Evolutionary conservation across 2,888 invertebrate genomes (phyloP), one percentile per base, ranked within the genome.

Genomic region (Himalopsyche kuldschensis): DNA sequence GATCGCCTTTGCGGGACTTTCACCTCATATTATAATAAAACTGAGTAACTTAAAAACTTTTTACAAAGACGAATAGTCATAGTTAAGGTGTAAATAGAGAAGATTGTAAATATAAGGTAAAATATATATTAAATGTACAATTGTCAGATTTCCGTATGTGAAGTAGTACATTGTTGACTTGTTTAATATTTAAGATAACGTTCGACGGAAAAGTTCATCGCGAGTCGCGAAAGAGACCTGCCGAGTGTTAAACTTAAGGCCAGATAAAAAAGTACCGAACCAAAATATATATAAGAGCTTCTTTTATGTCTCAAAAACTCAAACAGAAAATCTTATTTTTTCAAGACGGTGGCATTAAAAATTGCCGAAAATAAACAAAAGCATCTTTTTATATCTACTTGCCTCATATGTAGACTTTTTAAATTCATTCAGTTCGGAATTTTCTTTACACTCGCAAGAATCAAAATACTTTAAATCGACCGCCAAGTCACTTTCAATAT

Each of bases 51-150:
- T 76, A 78, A 77, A 82, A 82, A 84, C 85, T 80, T 85, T 85
- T 85, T 85, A 81, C 85, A 83, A 86, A 84, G 86, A 84, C 86
- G 83, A 79, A 84, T 84, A 86, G 86, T 86, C 86, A 85, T 85
- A 86, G 80, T 82, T 85, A 85, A 85, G 86, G 84, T 86, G 86
- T 86, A 86, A 76, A 86, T 86, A 86, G 46, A 76, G 76, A 83
- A 84, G 75, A 81, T 79, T 83, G 84, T 83, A 86, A 77, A 85
- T 86, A 86, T 82, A 82, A 82, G 80, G 75, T 82, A 80, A 84
- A 75, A 27, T 48, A 82, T 76, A 80, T 79, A 82, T 82, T 86
- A 79, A 85, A 84, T 85, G 86, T 86, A 86, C 84, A 84, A 84
- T 86, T 86, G 86, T 86, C 86, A 86, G 86, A 85, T 86, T 86